These are phyloP conservation scores for Idaea dimidiata DNA, from an alignment of 2,888 invertebrate genomes.

Conservation along the genomic window DNA sequence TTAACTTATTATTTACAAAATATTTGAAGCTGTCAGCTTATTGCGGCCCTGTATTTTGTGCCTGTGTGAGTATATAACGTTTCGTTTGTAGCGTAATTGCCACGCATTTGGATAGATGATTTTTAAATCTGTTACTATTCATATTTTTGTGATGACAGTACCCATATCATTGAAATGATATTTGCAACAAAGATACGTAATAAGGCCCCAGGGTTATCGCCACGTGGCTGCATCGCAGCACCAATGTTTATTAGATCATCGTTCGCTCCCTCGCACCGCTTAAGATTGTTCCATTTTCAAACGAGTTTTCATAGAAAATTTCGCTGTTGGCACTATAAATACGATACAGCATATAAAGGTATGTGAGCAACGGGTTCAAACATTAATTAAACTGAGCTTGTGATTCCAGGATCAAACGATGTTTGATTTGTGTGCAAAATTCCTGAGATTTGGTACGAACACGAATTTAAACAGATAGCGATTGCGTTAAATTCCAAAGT, in stretches of 20 bases:
- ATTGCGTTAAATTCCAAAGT: background rate
- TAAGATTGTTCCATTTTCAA: constrained; percentile 9
- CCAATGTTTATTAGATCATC: constrained; percentile 13
- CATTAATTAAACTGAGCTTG: background rate
- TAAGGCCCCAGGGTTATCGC: constrained; percentile 16
- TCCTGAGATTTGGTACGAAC: background rate
- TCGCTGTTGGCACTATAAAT: constrained; percentile 8
- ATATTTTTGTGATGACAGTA: too few species aligned
- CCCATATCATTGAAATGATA: too few species aligned
- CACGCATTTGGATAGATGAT: too few species aligned
- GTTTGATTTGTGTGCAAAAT: background rate
- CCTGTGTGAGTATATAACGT: too few species aligned
- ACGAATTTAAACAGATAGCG: background rate
- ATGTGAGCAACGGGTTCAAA: background rate
- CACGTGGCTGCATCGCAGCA: constrained; percentile 10
- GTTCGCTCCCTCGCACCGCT: constrained; percentile 6
- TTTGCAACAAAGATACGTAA: too few species aligned
- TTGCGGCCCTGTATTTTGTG: too few species aligned
- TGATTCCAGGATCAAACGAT: background rate
- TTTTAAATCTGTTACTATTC: too few species aligned
- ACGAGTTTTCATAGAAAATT: constrained; percentile 8
- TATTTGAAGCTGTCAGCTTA: too few species aligned
- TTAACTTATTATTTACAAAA: too few species aligned
- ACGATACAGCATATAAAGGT: background rate
- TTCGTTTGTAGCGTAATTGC: too few species aligned